Base-by-base conservation (phyloP, 2,113 vertebrate genomes). In the Aptenodytes forsteri region DNA sequence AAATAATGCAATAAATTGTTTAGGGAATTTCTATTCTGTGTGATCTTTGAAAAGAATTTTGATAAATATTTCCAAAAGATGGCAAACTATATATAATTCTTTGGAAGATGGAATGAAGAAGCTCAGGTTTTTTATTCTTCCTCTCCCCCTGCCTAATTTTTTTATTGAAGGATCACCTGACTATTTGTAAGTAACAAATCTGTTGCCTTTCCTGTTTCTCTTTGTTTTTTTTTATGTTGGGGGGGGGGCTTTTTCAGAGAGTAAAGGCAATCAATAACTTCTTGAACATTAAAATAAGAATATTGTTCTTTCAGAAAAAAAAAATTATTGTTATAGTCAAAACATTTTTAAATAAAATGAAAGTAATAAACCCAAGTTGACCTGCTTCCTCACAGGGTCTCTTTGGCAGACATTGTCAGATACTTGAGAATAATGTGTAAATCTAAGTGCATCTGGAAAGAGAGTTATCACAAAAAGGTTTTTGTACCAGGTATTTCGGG, bases 81-180 rank as follows among this genome's bases (percentile, higher is more conserved):
- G 18, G 5, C 0, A 69, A 86, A 52, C 2, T 59, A 11, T 14
- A 61, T 40, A 14, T 16, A 69, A 72, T 58, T 9, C 2, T 87
- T 83, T 83, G 19, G 13, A 34, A 38, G 26, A 55, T 27, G 7
- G 3, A 79, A 86, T 27, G 10, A 82, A 61, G 30, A 70, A 85
- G 23, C 1, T 20, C 0, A 4, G 0, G 0, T 8, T 4, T 77
- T 58, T 58, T n/a, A 9, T 54, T 73, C 40, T 36, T n/a, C 3
- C 0, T 34, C 10, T 42, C 5, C 1, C 15, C 10, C 3, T 8
- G 55, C 23, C 3, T 13, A 42, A 6, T 9, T 16, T 16, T 22
- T 64, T 80, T 40, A 20, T 46, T 67, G 8, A 84, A 90, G 34
- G 11, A 44, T 62, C 5, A 42, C 1, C 7, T 55, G 12, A n/a